Percentiles rank a stretch among this genome's conserved stretches.
Evolutionary conservation across 1,140 invertebrate species (phyloP).

Genomic region (Medauroidea extradentata): DNA sequence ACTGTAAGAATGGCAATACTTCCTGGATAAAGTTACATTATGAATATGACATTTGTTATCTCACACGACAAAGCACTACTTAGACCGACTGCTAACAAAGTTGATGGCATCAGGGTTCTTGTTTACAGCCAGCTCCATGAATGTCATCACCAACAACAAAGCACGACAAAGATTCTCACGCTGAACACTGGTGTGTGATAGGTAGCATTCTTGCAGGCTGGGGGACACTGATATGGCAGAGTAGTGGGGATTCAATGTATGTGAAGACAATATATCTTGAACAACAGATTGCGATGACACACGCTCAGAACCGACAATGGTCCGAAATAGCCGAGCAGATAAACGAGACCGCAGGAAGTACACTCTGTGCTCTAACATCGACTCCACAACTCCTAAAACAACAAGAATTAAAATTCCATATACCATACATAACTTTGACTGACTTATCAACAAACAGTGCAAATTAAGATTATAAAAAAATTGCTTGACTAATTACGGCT

Average conservation of each 20-base stretch:
- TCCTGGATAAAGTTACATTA: no score
- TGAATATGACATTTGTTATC: no score
- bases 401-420: no score
- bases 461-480: no score
- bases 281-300: constrained; percentile 1
- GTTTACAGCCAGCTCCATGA: constrained; percentile 7
- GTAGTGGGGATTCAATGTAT: neutral
- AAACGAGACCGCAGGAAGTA: constrained; percentile 1
- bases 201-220: neutral
- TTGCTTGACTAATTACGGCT: no score
- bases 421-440: no score
- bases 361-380: neutral
- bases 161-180: neutral
- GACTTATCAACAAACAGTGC: no score
- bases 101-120: neutral
- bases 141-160: constrained; percentile 1
- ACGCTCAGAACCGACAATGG: constrained; percentile 1
- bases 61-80: no score
- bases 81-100: no score
- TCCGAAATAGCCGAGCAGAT: neutral
- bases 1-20: no score
- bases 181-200: neutral
- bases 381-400: neutral
- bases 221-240: neutral
- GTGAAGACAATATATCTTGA: neutral